Conservation (phyloP, 1,140 invertebrate genomes). For the Scaptomyza pallida region DNA sequence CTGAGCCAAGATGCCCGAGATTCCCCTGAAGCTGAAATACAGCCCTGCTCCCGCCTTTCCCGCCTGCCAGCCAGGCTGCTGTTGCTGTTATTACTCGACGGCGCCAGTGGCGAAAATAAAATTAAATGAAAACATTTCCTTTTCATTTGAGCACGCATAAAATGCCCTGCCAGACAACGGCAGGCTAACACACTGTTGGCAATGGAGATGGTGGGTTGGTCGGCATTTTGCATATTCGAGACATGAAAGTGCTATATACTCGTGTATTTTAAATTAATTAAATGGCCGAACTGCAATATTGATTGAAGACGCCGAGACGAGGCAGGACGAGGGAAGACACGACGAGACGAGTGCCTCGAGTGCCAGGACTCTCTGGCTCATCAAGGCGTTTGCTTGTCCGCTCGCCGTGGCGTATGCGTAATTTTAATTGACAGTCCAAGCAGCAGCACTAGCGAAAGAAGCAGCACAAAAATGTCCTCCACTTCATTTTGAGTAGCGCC, state of each 20-base stretch:
- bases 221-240: constrained; percentile 53
- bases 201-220: background rate
- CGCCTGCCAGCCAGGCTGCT: constrained; percentile 8
- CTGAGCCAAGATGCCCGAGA: constrained; percentile 33
- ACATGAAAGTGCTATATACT: constrained; percentile 49
- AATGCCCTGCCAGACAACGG: constrained; percentile 34
- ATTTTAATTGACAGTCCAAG: constrained; percentile 76
- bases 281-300: constrained; percentile 68
- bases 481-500: constrained; percentile 53
- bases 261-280: constrained; percentile 70
- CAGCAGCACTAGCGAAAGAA: constrained; percentile 23
- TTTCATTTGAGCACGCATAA: constrained; percentile 79
- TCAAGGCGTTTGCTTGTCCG: background rate
- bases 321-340: too few relatives aligned
- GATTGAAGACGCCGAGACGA: constrained; percentile 50
- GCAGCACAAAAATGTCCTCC: constrained; percentile 38
- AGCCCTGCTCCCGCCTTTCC: background rate
- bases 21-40: constrained; percentile 3
- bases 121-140: constrained; percentile 83
- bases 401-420: constrained; percentile 42
- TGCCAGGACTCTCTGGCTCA: background rate
- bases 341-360: background rate
- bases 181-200: constrained; percentile 11
- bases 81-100: constrained; percentile 67
- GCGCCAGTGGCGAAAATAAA: constrained; percentile 80